These are phyloP conservation scores for Anhinga rufa DNA, from an alignment of 2,113 vertebrate genomes.

Conservation along the genomic window DNA sequence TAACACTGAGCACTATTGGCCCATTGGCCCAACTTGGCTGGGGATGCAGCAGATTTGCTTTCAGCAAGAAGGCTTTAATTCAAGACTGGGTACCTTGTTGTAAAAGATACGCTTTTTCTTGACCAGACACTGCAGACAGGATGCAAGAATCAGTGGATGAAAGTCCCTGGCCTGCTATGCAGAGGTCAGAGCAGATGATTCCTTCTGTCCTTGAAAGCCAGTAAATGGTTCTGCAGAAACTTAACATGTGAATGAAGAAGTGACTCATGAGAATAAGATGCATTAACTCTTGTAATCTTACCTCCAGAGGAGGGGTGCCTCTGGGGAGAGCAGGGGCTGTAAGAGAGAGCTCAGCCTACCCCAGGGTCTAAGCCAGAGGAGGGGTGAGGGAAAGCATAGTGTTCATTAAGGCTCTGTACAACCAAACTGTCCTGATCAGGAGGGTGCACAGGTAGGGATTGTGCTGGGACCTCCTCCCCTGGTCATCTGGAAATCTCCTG, in stretches of 20 bases:
- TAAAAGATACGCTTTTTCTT: neutral
- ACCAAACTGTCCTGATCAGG: neutral
- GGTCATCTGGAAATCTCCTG: neutral
- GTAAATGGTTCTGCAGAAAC: neutral
- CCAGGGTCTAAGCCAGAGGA: neutral
- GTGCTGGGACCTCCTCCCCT: neutral
- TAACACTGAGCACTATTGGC: neutral
- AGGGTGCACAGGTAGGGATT: neutral
- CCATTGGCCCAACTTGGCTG: neutral
- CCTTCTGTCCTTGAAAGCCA: neutral
- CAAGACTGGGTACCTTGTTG: neutral
- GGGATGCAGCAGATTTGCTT: neutral
- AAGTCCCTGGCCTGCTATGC: neutral
- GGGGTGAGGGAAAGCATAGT: neutral
- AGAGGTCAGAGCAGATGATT: neutral
- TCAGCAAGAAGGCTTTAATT: neutral
- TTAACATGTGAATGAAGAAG: neutral
- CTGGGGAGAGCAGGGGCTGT: neutral
- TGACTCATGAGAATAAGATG: neutral
- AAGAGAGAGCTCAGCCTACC: neutral
- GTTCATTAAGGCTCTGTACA: neutral
- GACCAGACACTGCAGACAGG: neutral
- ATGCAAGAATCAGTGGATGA: neutral
- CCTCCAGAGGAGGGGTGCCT: neutral
- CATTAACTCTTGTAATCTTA: neutral